These are phyloP conservation scores for Entelurus aequoreus DNA, from an alignment of 2,113 vertebrate species.

Conservation along the genomic window DNA sequence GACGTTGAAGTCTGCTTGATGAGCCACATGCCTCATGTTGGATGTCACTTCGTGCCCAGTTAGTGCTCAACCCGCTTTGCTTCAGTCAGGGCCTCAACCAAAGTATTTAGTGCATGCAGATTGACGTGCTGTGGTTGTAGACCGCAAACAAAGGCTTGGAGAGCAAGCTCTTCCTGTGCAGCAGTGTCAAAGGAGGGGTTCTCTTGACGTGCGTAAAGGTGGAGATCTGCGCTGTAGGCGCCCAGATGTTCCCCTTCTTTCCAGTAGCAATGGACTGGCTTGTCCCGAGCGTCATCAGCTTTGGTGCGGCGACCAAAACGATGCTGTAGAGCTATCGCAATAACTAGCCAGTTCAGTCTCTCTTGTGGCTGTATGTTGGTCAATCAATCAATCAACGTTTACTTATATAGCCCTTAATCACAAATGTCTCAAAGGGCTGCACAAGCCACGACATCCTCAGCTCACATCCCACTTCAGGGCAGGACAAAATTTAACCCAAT, in stretches of 20 bases:
- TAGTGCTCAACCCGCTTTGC: background rate
- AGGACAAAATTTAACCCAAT: too few relatives aligned
- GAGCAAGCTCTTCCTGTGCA: background rate
- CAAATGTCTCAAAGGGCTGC: too few relatives aligned
- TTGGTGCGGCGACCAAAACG: background rate
- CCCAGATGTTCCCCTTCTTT: background rate
- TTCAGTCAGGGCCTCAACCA: background rate
- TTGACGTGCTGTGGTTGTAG: slow-evolving; percentile 3
- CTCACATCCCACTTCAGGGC: too few relatives aligned
- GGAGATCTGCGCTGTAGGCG: background rate
- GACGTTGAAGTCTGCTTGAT: background rate
- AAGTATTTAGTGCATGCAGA: background rate
- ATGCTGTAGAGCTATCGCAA: background rate
- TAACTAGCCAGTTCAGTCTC: background rate
- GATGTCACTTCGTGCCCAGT: background rate
- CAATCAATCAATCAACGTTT: too few relatives aligned
- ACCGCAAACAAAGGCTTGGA: background rate
- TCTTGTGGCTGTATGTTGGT: background rate
- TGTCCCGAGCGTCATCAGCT: background rate
- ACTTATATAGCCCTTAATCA: too few relatives aligned
- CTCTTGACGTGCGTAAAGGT: background rate
- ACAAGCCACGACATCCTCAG: too few relatives aligned
- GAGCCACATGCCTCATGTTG: too few relatives aligned
- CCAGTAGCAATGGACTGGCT: background rate
- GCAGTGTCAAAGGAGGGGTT: background rate